These are phyloP conservation scores for Dryococelus australis DNA, from an alignment of 2,888 invertebrate genomes.

Conservation along the genomic window DNA sequence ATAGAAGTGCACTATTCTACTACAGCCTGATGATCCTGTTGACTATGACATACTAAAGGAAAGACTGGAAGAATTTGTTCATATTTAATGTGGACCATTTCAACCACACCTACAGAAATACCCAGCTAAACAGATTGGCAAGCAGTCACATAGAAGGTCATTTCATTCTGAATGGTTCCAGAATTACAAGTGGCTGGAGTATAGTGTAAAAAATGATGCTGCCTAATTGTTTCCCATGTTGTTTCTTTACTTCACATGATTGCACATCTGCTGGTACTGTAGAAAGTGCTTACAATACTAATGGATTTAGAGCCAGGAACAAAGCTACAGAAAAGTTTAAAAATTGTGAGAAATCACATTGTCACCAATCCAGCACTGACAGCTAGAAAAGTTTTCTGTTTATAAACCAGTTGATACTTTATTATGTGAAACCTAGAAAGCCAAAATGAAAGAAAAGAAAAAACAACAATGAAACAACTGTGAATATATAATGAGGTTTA, in stretches of 20 bases:
- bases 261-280: slow-evolving; percentile 17
- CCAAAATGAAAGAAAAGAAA: neutral
- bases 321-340: slow-evolving; percentile 11
- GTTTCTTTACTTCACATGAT: neutral
- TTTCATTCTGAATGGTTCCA: neutral
- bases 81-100: slow-evolving; percentile 18
- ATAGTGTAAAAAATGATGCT: neutral
- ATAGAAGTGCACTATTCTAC: neutral
- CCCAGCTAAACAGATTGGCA: neutral
- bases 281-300: neutral
- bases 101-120: slow-evolving; percentile 21
- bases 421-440: neutral
- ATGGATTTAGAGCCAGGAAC: neutral
- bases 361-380: slow-evolving; percentile 7
- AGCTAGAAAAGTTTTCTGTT: neutral
- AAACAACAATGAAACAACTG: neutral
- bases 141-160: neutral
- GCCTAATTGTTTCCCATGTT: neutral
- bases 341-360: neutral
- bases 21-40: slow-evolving; percentile 9
- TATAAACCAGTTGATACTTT: neutral
- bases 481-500: neutral
- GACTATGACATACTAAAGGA: neutral
- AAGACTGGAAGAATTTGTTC: slow-evolving; percentile 18
- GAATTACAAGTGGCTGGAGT: neutral